phyloP scores from a whole-genome alignment of 1,140 invertebrate species.

The Ylistrum balloti region DNA sequence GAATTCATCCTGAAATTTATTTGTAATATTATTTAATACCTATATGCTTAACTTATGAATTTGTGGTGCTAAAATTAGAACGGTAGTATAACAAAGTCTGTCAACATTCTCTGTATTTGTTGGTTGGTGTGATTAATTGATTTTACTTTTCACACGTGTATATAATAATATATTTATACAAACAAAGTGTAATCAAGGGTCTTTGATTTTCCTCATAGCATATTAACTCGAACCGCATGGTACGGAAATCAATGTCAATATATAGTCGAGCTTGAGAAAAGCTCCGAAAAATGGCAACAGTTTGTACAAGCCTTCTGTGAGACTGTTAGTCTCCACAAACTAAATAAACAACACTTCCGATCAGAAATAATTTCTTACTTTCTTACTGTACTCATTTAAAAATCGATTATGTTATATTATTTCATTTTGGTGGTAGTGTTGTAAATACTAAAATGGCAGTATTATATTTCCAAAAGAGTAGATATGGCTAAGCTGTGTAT shows the following conservation, averaged over 20 bases:
- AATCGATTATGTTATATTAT: too few species aligned
- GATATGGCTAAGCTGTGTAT: not conserved
- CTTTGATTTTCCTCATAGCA: slow-evolving; percentile 2
- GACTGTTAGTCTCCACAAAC: not conserved
- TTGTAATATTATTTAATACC: not conserved
- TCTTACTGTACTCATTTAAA: too few species aligned
- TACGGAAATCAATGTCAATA: slow-evolving; percentile 17
- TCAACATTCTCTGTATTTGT: not conserved
- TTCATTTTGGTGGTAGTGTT: too few species aligned
- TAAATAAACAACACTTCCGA: not conserved
- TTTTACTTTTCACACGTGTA: not conserved
- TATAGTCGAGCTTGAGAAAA: not conserved
- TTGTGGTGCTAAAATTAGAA: not conserved
- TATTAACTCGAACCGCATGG: not conserved
- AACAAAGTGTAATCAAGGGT: not conserved
- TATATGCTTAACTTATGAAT: not conserved
- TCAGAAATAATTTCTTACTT: too few species aligned
- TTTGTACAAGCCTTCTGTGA: not conserved
- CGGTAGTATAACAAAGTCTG: not conserved
- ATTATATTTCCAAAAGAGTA: not conserved
- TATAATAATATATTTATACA: slow-evolving; percentile 16
- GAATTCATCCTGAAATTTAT: not conserved
- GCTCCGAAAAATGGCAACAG: slow-evolving; percentile 3
- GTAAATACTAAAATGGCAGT: not conserved
- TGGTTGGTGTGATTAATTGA: not conserved